phyloP scores from a whole-genome alignment of 2,113 vertebrate species.

The Ornithorhynchus anatinus region DNA sequence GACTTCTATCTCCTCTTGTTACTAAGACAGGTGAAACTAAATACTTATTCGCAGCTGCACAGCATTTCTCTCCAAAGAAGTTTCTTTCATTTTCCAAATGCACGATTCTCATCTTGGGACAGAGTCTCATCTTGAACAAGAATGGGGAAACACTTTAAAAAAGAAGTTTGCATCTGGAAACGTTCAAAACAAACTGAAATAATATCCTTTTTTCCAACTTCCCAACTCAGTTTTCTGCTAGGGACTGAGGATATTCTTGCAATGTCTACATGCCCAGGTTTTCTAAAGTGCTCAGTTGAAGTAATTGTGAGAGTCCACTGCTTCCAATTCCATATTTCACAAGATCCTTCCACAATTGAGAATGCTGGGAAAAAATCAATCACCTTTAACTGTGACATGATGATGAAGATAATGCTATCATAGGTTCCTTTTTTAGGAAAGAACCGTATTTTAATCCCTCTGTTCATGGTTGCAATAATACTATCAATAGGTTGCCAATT shows the following conservation, averaged over 20 bases:
- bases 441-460: too few species aligned
- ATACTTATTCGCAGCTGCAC: slow-evolving; percentile 22
- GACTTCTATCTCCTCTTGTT: slow-evolving; percentile 5
- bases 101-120: background rate
- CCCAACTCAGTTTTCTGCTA: background rate
- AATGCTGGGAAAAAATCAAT: too few species aligned
- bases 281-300: background rate
- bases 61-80: slow-evolving; percentile 3
- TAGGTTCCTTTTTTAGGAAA: too few species aligned
- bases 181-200: background rate
- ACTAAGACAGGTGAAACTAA: slow-evolving; percentile 23
- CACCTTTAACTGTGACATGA: slow-evolving; percentile 21
- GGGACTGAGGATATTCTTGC: background rate
- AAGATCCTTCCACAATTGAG: too few species aligned
- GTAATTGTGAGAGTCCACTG: background rate
- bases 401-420: slow-evolving; percentile 19
- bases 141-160: background rate
- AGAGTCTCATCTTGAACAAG: background rate
- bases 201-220: too few species aligned
- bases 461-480: too few species aligned
- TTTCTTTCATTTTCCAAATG: background rate
- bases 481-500: too few species aligned
- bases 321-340: background rate
- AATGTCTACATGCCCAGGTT: background rate
- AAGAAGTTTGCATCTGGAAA: background rate